Percentiles rank a stretch among this genome's conserved stretches.
Conservation (phyloP, 2,888 invertebrate genomes). For the Athrips mouffetella region DNA sequence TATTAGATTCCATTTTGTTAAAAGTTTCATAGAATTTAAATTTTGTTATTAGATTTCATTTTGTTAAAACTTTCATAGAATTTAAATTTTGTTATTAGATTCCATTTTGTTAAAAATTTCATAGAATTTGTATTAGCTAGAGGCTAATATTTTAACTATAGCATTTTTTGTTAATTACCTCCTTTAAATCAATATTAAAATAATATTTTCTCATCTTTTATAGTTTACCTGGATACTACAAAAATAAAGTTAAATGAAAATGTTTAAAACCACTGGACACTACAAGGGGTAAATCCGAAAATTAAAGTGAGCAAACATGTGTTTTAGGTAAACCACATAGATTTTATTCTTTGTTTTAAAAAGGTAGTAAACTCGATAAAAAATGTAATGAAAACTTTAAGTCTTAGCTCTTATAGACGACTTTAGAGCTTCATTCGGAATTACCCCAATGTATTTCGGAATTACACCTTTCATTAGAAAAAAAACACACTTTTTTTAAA, state of each 20-base stretch:
- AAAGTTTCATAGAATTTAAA: no score
- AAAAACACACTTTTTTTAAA: not conserved
- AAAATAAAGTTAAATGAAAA: not conserved
- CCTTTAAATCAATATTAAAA: no score
- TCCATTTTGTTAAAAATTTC: no score
- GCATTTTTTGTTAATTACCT: no score
- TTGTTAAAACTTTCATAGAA: no score
- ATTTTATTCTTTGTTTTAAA: not conserved
- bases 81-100: no score
- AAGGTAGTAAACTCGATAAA: not conserved
- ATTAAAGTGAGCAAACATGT: not conserved
- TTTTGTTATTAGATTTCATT: no score
- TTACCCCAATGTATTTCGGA: not conserved
- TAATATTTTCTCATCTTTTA: no score
- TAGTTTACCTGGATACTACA: not conserved
- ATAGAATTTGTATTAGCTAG: no score
- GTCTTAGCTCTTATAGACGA: not conserved
- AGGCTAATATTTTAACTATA: no score
- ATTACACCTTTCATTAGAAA: not conserved
- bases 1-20: no score
- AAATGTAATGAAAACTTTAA: not conserved
- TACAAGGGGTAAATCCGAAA: not conserved
- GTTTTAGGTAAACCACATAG: not conserved
- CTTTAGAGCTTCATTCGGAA: not conserved
- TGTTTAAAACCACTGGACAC: not conserved